Evolutionary conservation across 2,888 invertebrate genomes (phyloP).

Genomic region (Sinhomidia bicolor): DNA sequence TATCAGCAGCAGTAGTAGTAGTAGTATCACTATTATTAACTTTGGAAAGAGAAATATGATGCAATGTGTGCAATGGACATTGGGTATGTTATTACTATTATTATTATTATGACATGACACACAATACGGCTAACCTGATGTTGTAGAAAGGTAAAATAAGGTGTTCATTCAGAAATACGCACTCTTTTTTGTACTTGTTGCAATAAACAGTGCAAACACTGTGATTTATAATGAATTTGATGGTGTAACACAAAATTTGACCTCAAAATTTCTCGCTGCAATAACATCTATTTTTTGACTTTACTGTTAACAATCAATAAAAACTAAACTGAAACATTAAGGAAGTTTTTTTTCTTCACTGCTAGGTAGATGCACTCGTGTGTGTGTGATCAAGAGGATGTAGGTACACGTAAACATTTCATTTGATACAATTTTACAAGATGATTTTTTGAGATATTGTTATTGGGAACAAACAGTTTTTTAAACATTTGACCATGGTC

Average conservation of each 20-base stretch:
- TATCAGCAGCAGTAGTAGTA: not conserved
- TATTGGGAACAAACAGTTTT: constrained; percentile 17
- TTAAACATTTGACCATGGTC: constrained; percentile 8
- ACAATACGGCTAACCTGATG: not conserved
- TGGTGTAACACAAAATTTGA: constrained; percentile 39
- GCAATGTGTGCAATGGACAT: not conserved
- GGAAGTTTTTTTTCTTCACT: not conserved
- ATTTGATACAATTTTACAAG: not conserved
- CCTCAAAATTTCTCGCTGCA: constrained; percentile 36
- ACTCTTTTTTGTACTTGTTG: not conserved
- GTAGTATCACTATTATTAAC: not conserved
- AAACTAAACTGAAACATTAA: constrained; percentile 7
- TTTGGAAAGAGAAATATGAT: not conserved
- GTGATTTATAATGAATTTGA: constrained; percentile 9
- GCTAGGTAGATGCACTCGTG: not conserved
- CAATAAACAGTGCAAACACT: constrained; percentile 16
- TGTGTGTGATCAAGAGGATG: not conserved
- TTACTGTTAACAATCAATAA: constrained; percentile 12
- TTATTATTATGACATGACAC: constrained; percentile 4
- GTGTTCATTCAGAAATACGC: not conserved
- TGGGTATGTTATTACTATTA: not conserved
- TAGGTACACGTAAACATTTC: not conserved
- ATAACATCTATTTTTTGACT: constrained; percentile 1
- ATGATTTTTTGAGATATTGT: not conserved
- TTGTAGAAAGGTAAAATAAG: not conserved